Conservation (phyloP, 2,797 vertebrate species). For the Acanthurus tractus region DNA sequence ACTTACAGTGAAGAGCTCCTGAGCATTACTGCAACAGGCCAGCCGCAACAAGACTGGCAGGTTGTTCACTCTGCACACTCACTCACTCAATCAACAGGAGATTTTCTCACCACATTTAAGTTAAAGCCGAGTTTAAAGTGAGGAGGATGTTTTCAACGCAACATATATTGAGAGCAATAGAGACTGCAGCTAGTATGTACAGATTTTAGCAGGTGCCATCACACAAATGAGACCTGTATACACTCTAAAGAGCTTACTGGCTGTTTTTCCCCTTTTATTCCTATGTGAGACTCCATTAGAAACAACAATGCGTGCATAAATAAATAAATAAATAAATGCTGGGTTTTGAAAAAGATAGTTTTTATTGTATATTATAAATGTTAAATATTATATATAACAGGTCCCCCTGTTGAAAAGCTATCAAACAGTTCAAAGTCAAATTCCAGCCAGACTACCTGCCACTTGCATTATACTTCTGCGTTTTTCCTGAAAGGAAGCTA, state of each 20-base stretch:
- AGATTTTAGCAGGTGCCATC: background rate
- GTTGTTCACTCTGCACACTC: conserved; percentile 8
- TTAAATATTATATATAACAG: background rate
- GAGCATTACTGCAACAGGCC: conserved; percentile 37
- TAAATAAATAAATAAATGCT: background rate
- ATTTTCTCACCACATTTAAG: conserved; percentile 34
- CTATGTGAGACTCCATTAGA: background rate
- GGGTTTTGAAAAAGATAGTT: background rate
- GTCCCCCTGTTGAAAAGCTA: background rate
- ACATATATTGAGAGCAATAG: background rate
- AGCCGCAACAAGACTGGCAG: conserved; percentile 28
- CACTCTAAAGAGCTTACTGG: background rate
- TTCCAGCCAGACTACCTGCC: background rate
- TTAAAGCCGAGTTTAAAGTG: conserved; percentile 37
- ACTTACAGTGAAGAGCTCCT: conserved; percentile 53
- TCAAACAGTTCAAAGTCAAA: background rate
- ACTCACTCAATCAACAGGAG: conserved; percentile 53
- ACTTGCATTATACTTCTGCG: background rate
- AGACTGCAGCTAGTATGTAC: conserved; percentile 7
- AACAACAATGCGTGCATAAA: background rate
- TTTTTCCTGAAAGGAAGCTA: background rate
- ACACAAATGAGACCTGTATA: background rate
- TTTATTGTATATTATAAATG: no score
- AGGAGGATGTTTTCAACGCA: conserved; percentile 21
- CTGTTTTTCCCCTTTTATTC: background rate